Percentiles rank a stretch among this genome's conserved stretches.
Evolutionary conservation across 30 jellyfish, hydroid and myxozoan genomes (phyloP).

Genomic region (Rhopilema esculentum): DNA sequence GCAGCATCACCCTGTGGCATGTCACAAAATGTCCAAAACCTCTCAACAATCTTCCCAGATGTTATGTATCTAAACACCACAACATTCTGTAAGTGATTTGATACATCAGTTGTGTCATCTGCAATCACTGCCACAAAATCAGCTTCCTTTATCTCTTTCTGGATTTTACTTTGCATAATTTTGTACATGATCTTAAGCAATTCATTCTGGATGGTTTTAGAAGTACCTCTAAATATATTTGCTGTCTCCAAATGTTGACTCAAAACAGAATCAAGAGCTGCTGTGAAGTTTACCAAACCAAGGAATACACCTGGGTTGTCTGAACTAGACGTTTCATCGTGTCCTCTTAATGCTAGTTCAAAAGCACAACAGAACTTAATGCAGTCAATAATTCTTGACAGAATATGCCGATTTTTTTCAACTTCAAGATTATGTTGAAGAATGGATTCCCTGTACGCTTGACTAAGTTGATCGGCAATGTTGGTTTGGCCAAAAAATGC

Average conservation of each 20-base stretch:
- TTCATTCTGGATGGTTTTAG: slow-evolving; percentile 58
- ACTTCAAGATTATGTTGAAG: slow-evolving; percentile 28
- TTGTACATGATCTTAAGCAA: slow-evolving; percentile 60
- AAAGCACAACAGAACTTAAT: slow-evolving; percentile 57
- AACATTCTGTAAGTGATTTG: slow-evolving; percentile 55
- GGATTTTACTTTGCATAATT: background rate
- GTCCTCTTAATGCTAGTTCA: slow-evolving; percentile 76
- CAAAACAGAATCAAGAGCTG: slow-evolving; percentile 51
- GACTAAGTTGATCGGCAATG: slow-evolving; percentile 26
- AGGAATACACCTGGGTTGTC: slow-evolving; percentile 69
- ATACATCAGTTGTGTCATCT: slow-evolving; percentile 73
- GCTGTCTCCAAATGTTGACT: slow-evolving; percentile 39
- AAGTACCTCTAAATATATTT: slow-evolving; percentile 60
- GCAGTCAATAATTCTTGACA: slow-evolving; percentile 58
- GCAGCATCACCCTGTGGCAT: slow-evolving; percentile 23
- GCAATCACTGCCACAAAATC: slow-evolving; percentile 57
- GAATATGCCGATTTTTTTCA: slow-evolving; percentile 57
- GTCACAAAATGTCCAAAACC: slow-evolving; percentile 53
- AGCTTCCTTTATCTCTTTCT: slow-evolving; percentile 27
- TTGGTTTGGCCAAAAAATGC: slow-evolving; percentile 57
- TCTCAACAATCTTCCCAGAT: slow-evolving; percentile 17
- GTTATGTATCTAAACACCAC: slow-evolving; percentile 40
- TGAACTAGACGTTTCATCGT: slow-evolving; percentile 35
- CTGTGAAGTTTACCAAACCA: slow-evolving; percentile 38
- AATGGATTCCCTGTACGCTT: slow-evolving; percentile 38